Evolutionary conservation across 1,140 invertebrate species (phyloP), one percentile per base, ranked within the genome.

Genomic region (Platyscapa corneri): DNA sequence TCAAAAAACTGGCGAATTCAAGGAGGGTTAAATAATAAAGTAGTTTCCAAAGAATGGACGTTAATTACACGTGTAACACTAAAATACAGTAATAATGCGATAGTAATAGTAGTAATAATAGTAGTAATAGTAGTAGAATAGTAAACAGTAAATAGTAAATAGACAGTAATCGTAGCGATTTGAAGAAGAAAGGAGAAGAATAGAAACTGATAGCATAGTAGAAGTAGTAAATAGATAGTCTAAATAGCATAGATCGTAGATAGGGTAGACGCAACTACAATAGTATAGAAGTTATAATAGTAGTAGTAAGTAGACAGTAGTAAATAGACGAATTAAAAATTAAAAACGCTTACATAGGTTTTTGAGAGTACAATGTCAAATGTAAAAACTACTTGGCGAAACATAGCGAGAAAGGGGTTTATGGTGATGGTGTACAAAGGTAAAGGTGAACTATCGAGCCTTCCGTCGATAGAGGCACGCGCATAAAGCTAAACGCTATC

Each of bases 121-220:
- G 60, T 84, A 87, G 64, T 84, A 82, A 84, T 84, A 86, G 78
- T 77, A 83, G 72, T 83, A 85, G 64, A 80, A 82, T 72, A 82
- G 65, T 84, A 82, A 86, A 82, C 20, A 82, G 70, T 85, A 60
- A 79, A 81, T 85, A 84, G 65, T 74, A 74, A 74, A n/a, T 74
- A 77, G 76, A 79, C 67, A 87, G 79, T 83, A 86, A 86, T 86
- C 78, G 74, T 82, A 84, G 83, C 81, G 67, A 81, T 76, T 83
- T 83, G 76, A 82, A 79, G 76, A 65, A 83, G 82, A 75, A 85
- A 65, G 53, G 49, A 75, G 42, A 81, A 82, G 74, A 84, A 86
- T 64, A 34, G 82, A 70, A 78, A 87, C 80, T 86, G 87, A 86
- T 84, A 88, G 83, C 80, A 85, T 86, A 88, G 82, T 88, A 86